phyloP scores from a whole-genome alignment of 2,888 invertebrate genomes.

The Liodrosophila aerea region DNA sequence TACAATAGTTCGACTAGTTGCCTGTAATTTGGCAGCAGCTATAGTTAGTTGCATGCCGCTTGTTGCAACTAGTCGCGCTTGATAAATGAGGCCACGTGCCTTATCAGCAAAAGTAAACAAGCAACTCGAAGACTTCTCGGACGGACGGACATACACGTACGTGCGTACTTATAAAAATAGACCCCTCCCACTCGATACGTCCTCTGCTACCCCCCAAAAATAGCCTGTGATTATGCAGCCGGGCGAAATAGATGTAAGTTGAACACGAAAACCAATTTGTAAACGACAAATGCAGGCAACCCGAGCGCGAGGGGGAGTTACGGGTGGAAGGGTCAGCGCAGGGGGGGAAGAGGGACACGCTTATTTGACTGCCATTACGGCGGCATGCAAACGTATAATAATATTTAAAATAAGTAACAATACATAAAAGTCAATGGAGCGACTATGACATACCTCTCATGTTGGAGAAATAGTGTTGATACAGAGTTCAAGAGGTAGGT shows the following conservation, averaged over 20 bases:
- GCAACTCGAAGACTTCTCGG: constrained; percentile 36
- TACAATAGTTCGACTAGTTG: constrained; percentile 19
- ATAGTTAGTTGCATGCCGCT: constrained; percentile 65
- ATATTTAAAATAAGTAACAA: constrained; percentile 51
- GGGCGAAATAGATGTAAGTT: constrained; percentile 63
- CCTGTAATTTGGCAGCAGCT: constrained; percentile 47
- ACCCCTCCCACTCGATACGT: constrained; percentile 18
- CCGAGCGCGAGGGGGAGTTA: constrained; percentile 7
- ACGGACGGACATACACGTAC: constrained; percentile 38
- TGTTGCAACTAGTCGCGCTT: constrained; percentile 65
- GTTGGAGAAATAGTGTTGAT: background rate
- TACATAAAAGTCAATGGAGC: background rate
- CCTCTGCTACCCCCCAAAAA: background rate
- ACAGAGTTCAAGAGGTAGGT: no score
- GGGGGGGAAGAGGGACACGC: constrained; percentile 34
- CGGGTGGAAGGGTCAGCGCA: background rate
- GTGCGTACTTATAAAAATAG: constrained; percentile 38
- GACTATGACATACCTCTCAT: constrained; percentile 17
- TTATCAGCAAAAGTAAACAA: constrained; percentile 74
- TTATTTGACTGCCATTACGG: constrained; percentile 67
- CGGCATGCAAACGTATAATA: constrained; percentile 57
- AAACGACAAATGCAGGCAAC: constrained; percentile 66
- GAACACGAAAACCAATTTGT: constrained; percentile 76
- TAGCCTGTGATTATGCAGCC: constrained; percentile 67
- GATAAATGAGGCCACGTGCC: constrained; percentile 82